Conservation (phyloP, 2,888 invertebrate species). For the Zelleria hepariella region DNA sequence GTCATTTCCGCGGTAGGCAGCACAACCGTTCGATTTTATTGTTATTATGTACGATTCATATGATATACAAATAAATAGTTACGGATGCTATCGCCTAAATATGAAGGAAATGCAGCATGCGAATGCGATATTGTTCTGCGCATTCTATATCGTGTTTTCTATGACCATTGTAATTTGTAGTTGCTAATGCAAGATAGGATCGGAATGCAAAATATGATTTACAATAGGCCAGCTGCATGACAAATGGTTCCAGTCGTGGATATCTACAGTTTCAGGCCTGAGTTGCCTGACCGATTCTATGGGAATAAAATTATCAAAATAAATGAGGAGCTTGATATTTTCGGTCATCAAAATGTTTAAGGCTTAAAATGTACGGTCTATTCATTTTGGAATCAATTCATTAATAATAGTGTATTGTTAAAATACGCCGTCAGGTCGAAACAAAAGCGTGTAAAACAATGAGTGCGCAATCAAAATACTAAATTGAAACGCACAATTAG, state of each 20-base stretch:
- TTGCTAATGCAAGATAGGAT: not conserved
- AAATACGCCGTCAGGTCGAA: conserved; percentile 14
- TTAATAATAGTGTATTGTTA: conserved; percentile 7
- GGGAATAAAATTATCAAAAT: too few relatives aligned
- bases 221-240: not conserved
- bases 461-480: conserved; percentile 51
- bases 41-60: not conserved
- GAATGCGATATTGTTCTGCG: not conserved
- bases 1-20: conserved; percentile 12
- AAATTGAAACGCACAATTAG: conserved; percentile 53
- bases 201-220: not conserved
- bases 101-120: not conserved
- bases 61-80: not conserved
- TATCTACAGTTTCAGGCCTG: not conserved
- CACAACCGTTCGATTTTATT: not conserved
- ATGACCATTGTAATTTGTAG: not conserved
- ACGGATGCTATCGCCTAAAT: not conserved
- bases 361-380: too few relatives aligned
- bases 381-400: too few relatives aligned
- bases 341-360: too few relatives aligned
- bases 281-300: too few relatives aligned
- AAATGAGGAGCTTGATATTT: too few relatives aligned
- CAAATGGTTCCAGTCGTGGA: not conserved
- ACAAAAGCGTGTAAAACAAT: conserved; percentile 51
- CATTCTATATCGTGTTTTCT: not conserved